Percentiles rank a stretch among this genome's conserved stretches.
phyloP scores from a whole-genome alignment of 2,113 vertebrate species.

The Rhea americana region DNA sequence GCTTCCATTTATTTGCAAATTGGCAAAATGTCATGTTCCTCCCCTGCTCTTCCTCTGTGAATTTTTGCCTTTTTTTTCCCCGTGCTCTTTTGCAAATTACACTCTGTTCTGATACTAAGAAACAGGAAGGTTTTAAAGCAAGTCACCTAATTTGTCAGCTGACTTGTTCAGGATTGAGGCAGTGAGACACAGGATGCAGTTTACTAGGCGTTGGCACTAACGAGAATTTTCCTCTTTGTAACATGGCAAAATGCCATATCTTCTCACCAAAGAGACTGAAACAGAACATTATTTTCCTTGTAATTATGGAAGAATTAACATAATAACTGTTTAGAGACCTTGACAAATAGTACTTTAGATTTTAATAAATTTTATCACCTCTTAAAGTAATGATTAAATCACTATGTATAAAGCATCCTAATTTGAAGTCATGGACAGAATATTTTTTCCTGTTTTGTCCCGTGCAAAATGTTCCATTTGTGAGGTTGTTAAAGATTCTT shows the following conservation, averaged over 20 bases:
- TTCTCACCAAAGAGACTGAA: conserved; percentile 5
- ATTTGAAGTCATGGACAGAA: background rate
- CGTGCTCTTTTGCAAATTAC: background rate
- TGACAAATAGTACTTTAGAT: background rate
- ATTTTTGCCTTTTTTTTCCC: background rate
- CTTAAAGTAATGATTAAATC: background rate
- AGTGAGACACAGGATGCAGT: conserved; percentile 12
- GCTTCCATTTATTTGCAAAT: conserved; percentile 43
- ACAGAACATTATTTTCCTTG: conserved; percentile 45
- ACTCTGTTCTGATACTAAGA: background rate
- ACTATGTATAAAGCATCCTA: background rate
- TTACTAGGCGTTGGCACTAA: conserved; percentile 1
- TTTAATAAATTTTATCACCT: background rate
- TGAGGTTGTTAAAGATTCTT: background rate
- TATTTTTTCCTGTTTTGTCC: background rate
- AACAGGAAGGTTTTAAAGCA: conserved; percentile 37
- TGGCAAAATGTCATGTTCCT: conserved; percentile 30
- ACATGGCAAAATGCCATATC: background rate
- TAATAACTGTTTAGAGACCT: conserved; percentile 1
- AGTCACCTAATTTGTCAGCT: background rate
- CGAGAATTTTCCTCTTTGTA: conserved; percentile 13
- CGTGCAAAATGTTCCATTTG: background rate
- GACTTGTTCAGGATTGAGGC: background rate
- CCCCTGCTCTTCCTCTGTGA: background rate
- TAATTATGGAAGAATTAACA: conserved; percentile 30